A percentile compares a stretch with the other conserved stretches of the same genome.
phyloP scores from a whole-genome alignment of 2,888 invertebrate genomes.

The Azorinus chamasolen region DNA sequence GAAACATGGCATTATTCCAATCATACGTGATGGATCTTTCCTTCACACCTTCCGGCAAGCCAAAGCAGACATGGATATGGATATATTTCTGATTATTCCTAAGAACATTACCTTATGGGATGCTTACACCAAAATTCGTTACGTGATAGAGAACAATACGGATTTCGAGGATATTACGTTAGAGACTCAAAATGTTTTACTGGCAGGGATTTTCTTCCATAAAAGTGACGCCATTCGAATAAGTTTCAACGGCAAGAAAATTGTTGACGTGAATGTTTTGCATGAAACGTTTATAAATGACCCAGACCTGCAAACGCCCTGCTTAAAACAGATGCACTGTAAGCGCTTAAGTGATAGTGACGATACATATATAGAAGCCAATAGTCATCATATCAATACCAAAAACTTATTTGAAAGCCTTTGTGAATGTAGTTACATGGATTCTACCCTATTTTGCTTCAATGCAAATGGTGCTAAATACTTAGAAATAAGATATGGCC shows the following conservation, averaged over 20 bases:
- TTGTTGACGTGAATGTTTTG: conserved; percentile 18
- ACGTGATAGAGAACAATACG: conserved; percentile 7
- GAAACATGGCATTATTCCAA: conserved; percentile 12
- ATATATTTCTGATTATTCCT: conserved; percentile 29
- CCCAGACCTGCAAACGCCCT: conserved; percentile 17
- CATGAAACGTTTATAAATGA: conserved; percentile 32
- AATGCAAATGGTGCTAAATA: conserved; percentile 8
- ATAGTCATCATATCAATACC: conserved; percentile 6
- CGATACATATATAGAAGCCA: conserved; percentile 2
- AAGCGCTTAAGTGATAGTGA: conserved; percentile 11
- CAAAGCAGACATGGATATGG: conserved; percentile 23
- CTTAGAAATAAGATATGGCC: conserved; percentile 14
- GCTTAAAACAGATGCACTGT: conserved; percentile 17
- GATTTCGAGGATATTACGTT: conserved; percentile 12
- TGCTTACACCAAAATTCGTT: conserved; percentile 14
- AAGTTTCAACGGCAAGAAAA: conserved; percentile 13
- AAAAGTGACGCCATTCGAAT: conserved; percentile 21
- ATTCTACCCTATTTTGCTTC: conserved; percentile 10
- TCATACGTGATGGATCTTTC: conserved; percentile 21
- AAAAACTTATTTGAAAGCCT: conserved; percentile 18
- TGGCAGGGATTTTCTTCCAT: conserved; percentile 17
- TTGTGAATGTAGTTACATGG: conserved; percentile 28
- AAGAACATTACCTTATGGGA: conserved; percentile 21
- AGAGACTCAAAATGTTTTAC: conserved; percentile 17
- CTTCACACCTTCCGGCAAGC: conserved; percentile 12